Evolutionary conservation across 2,888 invertebrate species (phyloP), one percentile per base, ranked within the genome.

Genomic region (Dascillus cervinus): DNA sequence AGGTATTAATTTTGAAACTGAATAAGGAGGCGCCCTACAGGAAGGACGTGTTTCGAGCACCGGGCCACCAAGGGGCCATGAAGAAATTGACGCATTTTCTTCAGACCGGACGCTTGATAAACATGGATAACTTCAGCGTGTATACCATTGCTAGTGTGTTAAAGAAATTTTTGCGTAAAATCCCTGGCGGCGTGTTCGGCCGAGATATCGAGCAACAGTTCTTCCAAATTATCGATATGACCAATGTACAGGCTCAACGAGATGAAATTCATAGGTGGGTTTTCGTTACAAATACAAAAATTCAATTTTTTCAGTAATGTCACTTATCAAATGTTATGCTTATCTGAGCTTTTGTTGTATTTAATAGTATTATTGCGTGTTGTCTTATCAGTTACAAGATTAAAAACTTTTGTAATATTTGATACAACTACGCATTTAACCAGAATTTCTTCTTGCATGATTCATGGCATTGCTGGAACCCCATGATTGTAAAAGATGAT

Each of bases 121-220:
- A 91, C 66, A 88, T 91, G 57, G 90, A 90, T 62, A 91, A 92
- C 64, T 94, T 90, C 65, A 91, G 90, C 42, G 92, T 96, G 41
- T 95, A 96, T 67, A 97, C 97, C 13, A 92, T 97, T 56, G 96
- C 97, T 35, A 95, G 95, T 66, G 96, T 97, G 38, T 73, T 97
- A 42, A 97, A 97, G 72, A 96, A 95, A 69, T 97, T 97, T 69
- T 75, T 97, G 33, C 76, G 96, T 44, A 95, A 95, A 74, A 82
- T 97, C 52, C 96, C 96, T 9, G 92, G 90, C 34, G 97, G 97
- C 17, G 86, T 97, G 39, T 96, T 97, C 69, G 94, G 96, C 0
- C 77, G 82, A 15, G 85, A 87, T 31, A 87, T 89, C 40, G 97
- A 97, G 65, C 81, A 84, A 66, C 79, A 83, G 49, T 72, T 97